Evolutionary conservation across 2,797 vertebrate genomes (phyloP).

Genomic region (Danio choprae): DNA sequence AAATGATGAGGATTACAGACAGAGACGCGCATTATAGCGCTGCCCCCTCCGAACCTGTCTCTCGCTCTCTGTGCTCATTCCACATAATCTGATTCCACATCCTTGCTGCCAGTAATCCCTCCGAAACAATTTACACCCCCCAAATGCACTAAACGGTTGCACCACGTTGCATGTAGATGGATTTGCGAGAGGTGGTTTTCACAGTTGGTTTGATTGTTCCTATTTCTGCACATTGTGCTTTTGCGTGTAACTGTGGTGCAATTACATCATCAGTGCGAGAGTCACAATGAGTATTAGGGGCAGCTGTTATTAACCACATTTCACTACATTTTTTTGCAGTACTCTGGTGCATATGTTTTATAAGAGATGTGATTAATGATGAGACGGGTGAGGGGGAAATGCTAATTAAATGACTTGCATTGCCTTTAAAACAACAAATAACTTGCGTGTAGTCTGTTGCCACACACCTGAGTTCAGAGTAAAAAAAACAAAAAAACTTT

Average conservation of each 20-base stretch:
- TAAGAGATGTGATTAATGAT: background rate
- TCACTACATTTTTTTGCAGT: background rate
- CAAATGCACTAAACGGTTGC: slow-evolving; percentile 30
- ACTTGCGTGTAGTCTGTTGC: background rate
- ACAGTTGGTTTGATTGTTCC: background rate
- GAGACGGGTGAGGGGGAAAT: background rate
- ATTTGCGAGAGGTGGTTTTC: background rate
- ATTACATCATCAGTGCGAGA: background rate
- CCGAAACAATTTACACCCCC: slow-evolving; percentile 53
- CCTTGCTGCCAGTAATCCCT: slow-evolving; percentile 57
- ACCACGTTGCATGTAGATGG: slow-evolving; percentile 20
- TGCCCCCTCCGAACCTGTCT: slow-evolving; percentile 17
- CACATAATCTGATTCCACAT: slow-evolving; percentile 62
- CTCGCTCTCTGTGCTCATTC: slow-evolving; percentile 50
- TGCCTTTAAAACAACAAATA: background rate
- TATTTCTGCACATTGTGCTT: background rate
- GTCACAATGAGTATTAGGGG: background rate
- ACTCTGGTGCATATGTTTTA: background rate
- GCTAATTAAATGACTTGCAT: background rate
- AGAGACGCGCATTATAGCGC: slow-evolving; percentile 31
- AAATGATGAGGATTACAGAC: slow-evolving; percentile 44
- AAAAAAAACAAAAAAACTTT: too few species aligned
- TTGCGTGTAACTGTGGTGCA: background rate
- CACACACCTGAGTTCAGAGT: background rate
- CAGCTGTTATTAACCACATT: background rate